Base-by-base conservation (phyloP, 2,113 vertebrate genomes). In the Stegostoma tigrinum region DNA sequence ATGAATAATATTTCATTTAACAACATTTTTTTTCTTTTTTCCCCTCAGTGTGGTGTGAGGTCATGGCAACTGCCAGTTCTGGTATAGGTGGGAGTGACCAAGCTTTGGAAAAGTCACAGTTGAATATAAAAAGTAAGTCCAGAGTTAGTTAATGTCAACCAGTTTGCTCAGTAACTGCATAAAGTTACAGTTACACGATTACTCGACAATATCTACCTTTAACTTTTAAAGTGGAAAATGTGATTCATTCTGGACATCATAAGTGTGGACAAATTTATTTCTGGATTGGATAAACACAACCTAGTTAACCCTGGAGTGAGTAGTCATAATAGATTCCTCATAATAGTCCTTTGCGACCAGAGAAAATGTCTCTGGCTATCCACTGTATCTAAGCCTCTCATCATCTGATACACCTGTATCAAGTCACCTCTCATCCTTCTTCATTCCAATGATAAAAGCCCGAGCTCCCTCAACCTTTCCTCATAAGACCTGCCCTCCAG, bases 51-150 rank as follows among this genome's bases (percentile, higher is more conserved):
- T 95, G 89, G 89, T 95, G 94, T 95, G 94, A 95, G 52, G 94
- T 75, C 94, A 95, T 95, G 94, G 94, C 94, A 95, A 34, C 94
- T 72, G 67, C 94, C 67, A 95, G 94, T 95, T 75, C 94, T 34
- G 72, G 14, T 95, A 2, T 52, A 45, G 21, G 24, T 95, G 94
- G 94, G 68, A 48, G 24, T 95, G 94, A 95, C 0, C 94, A 95
- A 52, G 23, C 94, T 24, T 72, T 95, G 42, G 94, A 95, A 72
- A 95, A 95, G 45, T 95, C 94, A 30, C 94, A 70, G 68, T 52
- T 95, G 94, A 75, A 52, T 5, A 72, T 95, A 34, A 95, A 95
- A 95, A 75, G 94, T 95, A 95, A 95, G 94, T 95, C 93, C 38
- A 21, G 89, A 91, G 30, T 91, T 91, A 15, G 21, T 86, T 48